Evolutionary conservation across 2,797 vertebrate species (phyloP), one percentile per base, ranked within the genome.

Genomic region (Epinephelus malabaricus): DNA sequence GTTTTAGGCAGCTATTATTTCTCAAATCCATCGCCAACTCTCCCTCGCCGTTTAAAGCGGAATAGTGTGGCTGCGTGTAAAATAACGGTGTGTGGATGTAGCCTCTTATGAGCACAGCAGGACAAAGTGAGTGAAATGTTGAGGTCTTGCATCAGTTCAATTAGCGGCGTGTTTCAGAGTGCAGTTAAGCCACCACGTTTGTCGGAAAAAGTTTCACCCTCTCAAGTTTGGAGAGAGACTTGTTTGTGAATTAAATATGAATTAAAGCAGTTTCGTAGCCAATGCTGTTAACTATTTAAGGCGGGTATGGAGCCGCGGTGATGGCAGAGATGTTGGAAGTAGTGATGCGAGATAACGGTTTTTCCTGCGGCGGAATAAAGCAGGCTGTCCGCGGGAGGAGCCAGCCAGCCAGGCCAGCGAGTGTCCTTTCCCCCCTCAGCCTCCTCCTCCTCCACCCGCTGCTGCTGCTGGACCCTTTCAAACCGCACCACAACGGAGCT

Each of bases 281-380:
- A n/a, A 45, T 12, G 25, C 14, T 3, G 71, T 86, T 75, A 86
- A 89, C 68, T 90, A 81, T 92, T 91, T 71, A 79, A 40, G 47
- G 55, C 17, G 27, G 50, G 23, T 54, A 19, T 27, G 64, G n/a
- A 66, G 63, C 40, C 4, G 67, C 18, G 63, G 69, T 30, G 68
- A 25, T 73, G 69, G 49, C 43, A n/a, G 66, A 38, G 83, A 72
- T 86, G 88, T 72, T 63, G 66, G 43, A 76, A 50, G 78, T 72
- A 83, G 86, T 90, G 92, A 90, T 91, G 92, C 83, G 90, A 89
- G 89, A 92, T 95, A 94, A 95, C 94, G 92, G 94, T 86, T 92
- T 79, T 84, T 82, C 64, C 83, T 67, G 79, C 87, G 83, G 88
- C 60, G 79, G 84, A 82, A 66, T 78, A 81, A 73, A 83, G 85